Base-by-base conservation (phyloP, 2,888 invertebrate species). In the Polia nebulosa region DNA sequence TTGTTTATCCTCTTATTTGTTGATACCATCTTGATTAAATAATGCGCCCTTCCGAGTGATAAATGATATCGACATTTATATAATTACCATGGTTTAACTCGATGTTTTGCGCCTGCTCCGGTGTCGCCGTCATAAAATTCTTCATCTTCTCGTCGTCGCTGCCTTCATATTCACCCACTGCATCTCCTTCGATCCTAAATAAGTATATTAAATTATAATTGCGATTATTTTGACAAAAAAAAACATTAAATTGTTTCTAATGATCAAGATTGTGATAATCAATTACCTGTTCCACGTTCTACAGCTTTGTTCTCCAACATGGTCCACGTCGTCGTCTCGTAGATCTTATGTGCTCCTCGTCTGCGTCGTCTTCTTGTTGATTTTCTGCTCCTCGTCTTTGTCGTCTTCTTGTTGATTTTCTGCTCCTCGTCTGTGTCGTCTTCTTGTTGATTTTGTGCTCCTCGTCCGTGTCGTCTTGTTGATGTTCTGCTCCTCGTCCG, bases 41-140 rank as follows among this genome's bases (percentile, higher is more conserved):
- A 76, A 56, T 29, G 17, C 25, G 15, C 25, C 44, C 41, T 17
- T 71, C 49, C 25, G 15, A 75, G 4, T 71, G 15, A 49, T 39
- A 25, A 55, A 76, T 51, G 11, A 32, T 56, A 56, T 36, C 2
- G 47, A 76, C n/a, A 51, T 45, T 45, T 70, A 41, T 39, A 58
- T 58, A 77, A 45, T 77, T 72, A 72, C 71, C 70, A 45, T 72
- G 13, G 32, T 32, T 36, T 17, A 75, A 44, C n/a, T 41, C 29
- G 56, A 32, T 34, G 60, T 58, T 58, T 39, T 52, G 8, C 52
- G 4, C 47, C 25, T 47, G 41, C 27, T 58, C 47, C 17, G 57
- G 32, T 47, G 27, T 64, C 11, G 49, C 49, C 63, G 47, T 59
- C 41, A n/a, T 60, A 20, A 45, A 25, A 32, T 17, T 52, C 22